Evolutionary conservation across 1,140 invertebrate species (phyloP).

Genomic region (Listronotus oregonensis): DNA sequence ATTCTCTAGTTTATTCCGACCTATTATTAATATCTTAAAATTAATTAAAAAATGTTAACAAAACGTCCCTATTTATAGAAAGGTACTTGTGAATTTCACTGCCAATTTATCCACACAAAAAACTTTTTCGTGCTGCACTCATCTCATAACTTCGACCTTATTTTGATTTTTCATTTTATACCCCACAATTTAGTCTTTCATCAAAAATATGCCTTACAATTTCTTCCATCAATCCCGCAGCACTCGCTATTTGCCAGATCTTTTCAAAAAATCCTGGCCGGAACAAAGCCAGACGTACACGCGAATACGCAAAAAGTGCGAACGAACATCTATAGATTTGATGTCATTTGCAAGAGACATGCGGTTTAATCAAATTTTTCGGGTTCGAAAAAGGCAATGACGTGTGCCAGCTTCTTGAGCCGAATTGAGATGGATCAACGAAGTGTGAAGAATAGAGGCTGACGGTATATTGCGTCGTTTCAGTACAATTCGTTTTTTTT

Average conservation of each 20-base stretch:
- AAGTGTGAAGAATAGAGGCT: not conserved
- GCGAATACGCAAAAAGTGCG: conserved; percentile 29
- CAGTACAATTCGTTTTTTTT: too few species aligned
- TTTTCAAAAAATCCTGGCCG: conserved; percentile 7
- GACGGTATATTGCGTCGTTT: too few species aligned
- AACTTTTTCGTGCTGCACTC: too few species aligned
- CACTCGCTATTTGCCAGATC: conserved; percentile 15
- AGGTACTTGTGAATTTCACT: too few species aligned
- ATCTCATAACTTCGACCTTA: too few species aligned
- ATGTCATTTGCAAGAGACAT: conserved; percentile 35
- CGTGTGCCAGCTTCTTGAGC: conserved; percentile 16
- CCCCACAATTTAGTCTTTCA: too few species aligned
- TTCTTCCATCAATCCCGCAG: conserved; percentile 18
- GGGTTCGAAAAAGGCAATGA: conserved; percentile 22
- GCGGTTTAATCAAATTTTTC: conserved; percentile 37
- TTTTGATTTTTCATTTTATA: too few species aligned
- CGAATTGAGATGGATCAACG: conserved; percentile 19
- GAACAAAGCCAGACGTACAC: conserved; percentile 22
- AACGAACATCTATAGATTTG: conserved; percentile 31
- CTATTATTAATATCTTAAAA: too few species aligned
- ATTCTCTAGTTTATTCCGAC: too few species aligned
- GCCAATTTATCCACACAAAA: too few species aligned
- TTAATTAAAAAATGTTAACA: too few species aligned
- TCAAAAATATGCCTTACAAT: conserved; percentile 16
- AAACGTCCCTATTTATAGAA: too few species aligned